Percentiles rank a stretch among this genome's conserved stretches.
These are phyloP conservation scores for Paraplagusia blochii DNA, from an alignment of 2,113 vertebrate genomes.

Conservation along the genomic window DNA sequence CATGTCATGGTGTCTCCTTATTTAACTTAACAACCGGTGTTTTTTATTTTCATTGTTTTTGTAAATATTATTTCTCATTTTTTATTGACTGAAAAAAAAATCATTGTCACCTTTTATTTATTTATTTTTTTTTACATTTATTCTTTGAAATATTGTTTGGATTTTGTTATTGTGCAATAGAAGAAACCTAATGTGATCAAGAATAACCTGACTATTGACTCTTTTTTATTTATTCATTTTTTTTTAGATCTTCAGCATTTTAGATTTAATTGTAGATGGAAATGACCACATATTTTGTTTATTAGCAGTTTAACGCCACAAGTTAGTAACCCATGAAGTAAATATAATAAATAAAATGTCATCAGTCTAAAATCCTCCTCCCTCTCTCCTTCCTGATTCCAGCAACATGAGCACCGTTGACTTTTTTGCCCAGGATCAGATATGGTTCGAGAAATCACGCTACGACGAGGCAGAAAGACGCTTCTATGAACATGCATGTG, in stretches of 20 bases:
- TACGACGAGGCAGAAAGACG: constrained; percentile 88
- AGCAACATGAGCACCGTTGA: constrained; percentile 84
- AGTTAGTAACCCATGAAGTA: too few species aligned
- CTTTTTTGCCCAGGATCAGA: constrained; percentile 84
- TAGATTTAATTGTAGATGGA: too few species aligned
- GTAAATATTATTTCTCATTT: background rate
- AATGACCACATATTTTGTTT: too few species aligned
- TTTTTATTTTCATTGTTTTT: constrained; percentile 1
- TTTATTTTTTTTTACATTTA: background rate
- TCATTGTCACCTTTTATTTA: constrained; percentile 5
- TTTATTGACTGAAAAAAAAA: too few species aligned
- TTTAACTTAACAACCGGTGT: background rate
- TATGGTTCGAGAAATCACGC: constrained; percentile 94
- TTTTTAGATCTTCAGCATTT: too few species aligned
- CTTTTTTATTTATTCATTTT: background rate
- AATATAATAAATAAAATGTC: too few species aligned
- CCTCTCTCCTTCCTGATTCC: constrained; percentile 21
- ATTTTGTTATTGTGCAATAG: too few species aligned
- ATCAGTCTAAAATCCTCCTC: too few species aligned
- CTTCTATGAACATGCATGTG: constrained; percentile 83
- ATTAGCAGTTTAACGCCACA: too few species aligned
- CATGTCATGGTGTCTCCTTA: background rate
- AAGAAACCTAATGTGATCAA: too few species aligned
- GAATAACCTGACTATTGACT: constrained; percentile 1
- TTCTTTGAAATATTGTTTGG: too few species aligned